Conservation (phyloP, 30 jellyfish, hydroid and myxozoan species). For the Pseudorhiza aurosa region DNA sequence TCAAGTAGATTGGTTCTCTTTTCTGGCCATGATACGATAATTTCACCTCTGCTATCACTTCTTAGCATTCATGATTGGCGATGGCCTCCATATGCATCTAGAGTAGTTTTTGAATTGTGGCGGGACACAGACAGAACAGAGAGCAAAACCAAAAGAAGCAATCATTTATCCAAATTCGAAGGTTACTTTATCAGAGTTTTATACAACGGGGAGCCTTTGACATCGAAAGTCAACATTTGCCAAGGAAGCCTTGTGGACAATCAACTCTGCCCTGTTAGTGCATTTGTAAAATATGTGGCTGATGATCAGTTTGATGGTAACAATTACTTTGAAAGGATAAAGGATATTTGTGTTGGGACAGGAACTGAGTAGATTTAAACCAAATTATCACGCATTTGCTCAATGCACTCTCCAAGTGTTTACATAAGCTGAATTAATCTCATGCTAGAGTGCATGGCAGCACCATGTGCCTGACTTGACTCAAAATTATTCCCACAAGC, state of each 20-base stretch:
- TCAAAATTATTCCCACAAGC: too few species aligned
- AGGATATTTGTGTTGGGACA: constrained; percentile 37
- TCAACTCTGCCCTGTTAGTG: constrained; percentile 70
- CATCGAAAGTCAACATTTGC: constrained; percentile 58
- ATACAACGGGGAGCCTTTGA: constrained; percentile 62
- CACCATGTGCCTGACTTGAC: too few species aligned
- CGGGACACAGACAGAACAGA: neutral
- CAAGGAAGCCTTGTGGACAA: constrained; percentile 32
- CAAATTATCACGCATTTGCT: too few species aligned
- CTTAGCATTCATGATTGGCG: constrained; percentile 75
- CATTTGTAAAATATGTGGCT: constrained; percentile 55
- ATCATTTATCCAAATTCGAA: neutral
- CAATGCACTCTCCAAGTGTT: too few species aligned
- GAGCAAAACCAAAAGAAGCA: neutral
- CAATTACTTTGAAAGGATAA: constrained; percentile 52
- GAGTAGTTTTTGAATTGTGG: constrained; percentile 91
- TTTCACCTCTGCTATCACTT: constrained; percentile 68
- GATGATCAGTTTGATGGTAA: constrained; percentile 38
- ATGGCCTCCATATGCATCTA: constrained; percentile 99
- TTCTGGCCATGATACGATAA: constrained; percentile 93
- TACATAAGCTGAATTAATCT: too few species aligned
- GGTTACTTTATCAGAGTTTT: constrained; percentile 43
- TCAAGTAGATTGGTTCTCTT: constrained; percentile 57
- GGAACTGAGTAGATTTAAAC: constrained; percentile 4
- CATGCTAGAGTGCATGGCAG: too few species aligned